Evolutionary conservation across 2,113 vertebrate genomes (phyloP).

Genomic region (Oryctolagus cuniculus): mOryCun1.1 NC_091432.1:18444001-18444500

Average conservation of each 20-base stretch:
- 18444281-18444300: neutral
- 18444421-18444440: too few relatives aligned
- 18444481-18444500: too few relatives aligned
- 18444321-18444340: too few relatives aligned
- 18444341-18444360: too few relatives aligned
- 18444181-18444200: neutral
- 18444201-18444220: neutral
- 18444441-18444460: too few relatives aligned
- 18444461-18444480: too few relatives aligned
- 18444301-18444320: neutral
- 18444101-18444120: neutral
- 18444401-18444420: too few relatives aligned
- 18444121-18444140: neutral
- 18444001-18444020: too few relatives aligned
- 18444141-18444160: neutral
- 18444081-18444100: neutral
- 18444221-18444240: neutral
- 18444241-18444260: neutral
- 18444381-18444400: too few relatives aligned
- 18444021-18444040: too few relatives aligned
- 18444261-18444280: slow-evolving; percentile 25
- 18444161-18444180: neutral
- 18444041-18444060: too few relatives aligned
- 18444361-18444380: too few relatives aligned
- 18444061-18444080: neutral